Evolutionary conservation across 2,797 vertebrate genomes (phyloP), one percentile per base, ranked within the genome.

Genomic region (Poeciliopsis presidionis): DNA sequence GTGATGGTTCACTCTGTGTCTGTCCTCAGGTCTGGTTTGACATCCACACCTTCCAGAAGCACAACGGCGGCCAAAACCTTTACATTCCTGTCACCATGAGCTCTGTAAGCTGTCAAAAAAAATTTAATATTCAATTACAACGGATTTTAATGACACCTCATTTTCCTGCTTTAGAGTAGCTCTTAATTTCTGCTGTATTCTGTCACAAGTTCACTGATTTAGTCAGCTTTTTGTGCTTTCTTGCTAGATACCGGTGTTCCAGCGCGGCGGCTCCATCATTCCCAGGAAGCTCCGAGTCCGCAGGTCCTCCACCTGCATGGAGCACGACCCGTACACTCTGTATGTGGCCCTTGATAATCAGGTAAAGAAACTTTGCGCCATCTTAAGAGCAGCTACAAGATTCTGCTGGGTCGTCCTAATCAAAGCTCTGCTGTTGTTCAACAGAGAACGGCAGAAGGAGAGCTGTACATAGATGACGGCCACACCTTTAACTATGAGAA

Each of bases 391-490:
- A 3, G 13, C 49, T 78, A 33, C 12, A 7, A 3, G 20, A 73
- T 22, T 43, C 41, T 47, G 20, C 63, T 63, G 11, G 16, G 41
- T 18, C 8, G 12, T 41, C 70, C 2, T 9, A 1, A n/a, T 76
- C 65, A 36, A 72, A 13, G 1, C 43, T 80, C 36, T 84, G 1
- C 30, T 73, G 77, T 61, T 61, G 28, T 83, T 41, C 84, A 47
- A 46, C 91, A 98, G 97, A 95, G 96, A 80, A 93, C 92, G 0
- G 97, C 97, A 1, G 92, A 96, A 74, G 97, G 97, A 13, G 96
- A 98, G 73, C 94, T 98, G 70, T 98, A 96, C 89, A 87, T 98
- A 0, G 97, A 98, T 2, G 97, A 98, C 2, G 97, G 97, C 22
- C 96, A 97, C 89, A 97, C 97, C 0, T 97, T 97, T 83, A 96